Evolutionary conservation across 2,113 vertebrate species (phyloP).

Genomic region (Thalassarche chlororhynchos): DNA sequence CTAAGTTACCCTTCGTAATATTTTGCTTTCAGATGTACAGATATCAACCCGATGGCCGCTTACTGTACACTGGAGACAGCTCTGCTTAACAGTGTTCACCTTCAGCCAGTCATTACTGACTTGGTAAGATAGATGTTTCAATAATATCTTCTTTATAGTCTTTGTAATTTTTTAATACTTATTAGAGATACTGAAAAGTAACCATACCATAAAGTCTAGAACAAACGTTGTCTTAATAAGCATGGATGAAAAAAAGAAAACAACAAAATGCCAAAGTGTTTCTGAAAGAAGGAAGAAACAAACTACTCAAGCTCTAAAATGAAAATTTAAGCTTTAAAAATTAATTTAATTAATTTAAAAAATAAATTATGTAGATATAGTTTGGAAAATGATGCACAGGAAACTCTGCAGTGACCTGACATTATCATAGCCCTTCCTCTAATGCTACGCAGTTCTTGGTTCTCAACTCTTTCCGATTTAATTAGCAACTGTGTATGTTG

Average conservation of each 20-base stretch:
- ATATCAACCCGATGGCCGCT: constrained; percentile 88
- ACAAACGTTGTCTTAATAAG: not conserved
- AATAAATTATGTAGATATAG: not conserved
- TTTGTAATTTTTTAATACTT: not conserved
- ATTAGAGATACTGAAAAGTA: not conserved
- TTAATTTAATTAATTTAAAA: not conserved
- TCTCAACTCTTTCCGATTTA: not conserved
- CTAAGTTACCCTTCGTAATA: not conserved
- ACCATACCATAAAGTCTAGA: not conserved
- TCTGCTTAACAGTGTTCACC: constrained; percentile 76
- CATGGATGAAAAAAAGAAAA: not conserved
- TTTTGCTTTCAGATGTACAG: constrained; percentile 85
- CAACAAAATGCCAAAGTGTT: not conserved
- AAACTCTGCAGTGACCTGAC: not conserved
- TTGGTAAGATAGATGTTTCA: constrained; percentile 78
- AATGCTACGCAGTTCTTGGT: not conserved
- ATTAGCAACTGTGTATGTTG: not conserved
- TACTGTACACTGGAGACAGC: constrained; percentile 87
- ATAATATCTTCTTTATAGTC: not conserved
- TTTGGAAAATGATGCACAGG: not conserved
- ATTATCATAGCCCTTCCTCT: not conserved
- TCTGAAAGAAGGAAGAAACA: not conserved
- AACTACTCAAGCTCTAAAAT: not conserved
- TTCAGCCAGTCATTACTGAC: constrained; percentile 90
- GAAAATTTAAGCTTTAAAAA: not conserved